Evolutionary conservation across 2,113 vertebrate species (phyloP).

Genomic region (Echinops telfairi): DNA sequence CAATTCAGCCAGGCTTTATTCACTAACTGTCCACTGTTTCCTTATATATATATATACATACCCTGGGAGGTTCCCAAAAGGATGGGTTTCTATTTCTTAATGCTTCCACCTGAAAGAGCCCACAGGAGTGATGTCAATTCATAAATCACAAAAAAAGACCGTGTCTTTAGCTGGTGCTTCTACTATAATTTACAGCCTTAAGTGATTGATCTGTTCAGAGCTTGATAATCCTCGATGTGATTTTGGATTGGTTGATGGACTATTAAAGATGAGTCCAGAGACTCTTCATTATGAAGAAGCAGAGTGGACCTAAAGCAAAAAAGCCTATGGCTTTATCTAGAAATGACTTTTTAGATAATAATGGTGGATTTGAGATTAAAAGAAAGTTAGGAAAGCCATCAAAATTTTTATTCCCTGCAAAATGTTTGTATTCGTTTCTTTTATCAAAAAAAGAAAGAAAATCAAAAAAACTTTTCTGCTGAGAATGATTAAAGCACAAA

Average conservation of each 20-base stretch:
- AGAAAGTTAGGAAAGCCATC: background rate
- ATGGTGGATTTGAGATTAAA: background rate
- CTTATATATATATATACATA: background rate
- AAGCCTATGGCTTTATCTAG: background rate
- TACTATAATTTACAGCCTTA: background rate
- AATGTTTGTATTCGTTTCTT: background rate
- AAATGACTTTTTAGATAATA: background rate
- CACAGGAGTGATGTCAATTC: background rate
- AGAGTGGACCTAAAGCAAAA: background rate
- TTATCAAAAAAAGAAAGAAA: background rate
- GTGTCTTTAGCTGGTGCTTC: background rate
- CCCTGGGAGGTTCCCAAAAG: background rate
- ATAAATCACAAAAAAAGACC: slow-evolving; percentile 15
- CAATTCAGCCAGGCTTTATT: background rate
- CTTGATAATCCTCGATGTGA: background rate
- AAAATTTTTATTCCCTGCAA: background rate
- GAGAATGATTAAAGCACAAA: slow-evolving; percentile 2
- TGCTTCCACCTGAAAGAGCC: background rate
- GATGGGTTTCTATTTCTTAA: slow-evolving; percentile 52
- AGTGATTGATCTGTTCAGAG: background rate
- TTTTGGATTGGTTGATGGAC: background rate
- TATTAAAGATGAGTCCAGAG: background rate
- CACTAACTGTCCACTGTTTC: slow-evolving; percentile 20
- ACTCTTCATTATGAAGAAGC: background rate
- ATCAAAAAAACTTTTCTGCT: background rate